Evolutionary conservation across 1,140 invertebrate genomes (phyloP), one percentile per base, ranked within the genome.

Genomic region (Solenopsis fugax): DNA sequence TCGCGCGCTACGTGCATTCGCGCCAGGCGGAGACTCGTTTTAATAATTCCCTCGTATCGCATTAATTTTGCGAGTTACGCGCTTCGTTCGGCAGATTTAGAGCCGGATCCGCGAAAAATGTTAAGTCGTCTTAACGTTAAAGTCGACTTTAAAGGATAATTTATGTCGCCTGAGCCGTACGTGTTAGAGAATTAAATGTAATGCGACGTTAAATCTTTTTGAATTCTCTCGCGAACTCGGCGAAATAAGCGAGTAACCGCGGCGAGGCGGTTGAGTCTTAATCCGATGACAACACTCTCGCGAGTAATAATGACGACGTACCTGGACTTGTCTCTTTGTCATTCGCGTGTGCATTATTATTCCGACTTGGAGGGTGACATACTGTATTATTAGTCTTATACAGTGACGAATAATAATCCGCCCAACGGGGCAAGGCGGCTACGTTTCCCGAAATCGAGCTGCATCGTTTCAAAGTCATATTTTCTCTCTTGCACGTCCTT

Each of bases 21-120:
- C 24, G 54, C 37, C 24, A 73, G 16, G 37, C 67, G n/a, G 21
- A n/a, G 50, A 34, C 80, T 60, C 54, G 54, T 13, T 37, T 84
- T 84, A 84, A 73, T 84, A 60, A 84, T 73, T 73, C 45, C n/a
- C 24, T 18, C 41, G 67, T 48, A 60, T 73, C 80, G 69, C 80
- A 72, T 72, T 84, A 73, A 84, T 64, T 58, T 60, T 37, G 48
- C 41, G 69, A 84, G 37, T 84, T 84, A 62, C 41, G n/a, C 54
- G 80, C 67, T 58, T 4, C 37, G 54, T 84, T 60, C 80, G 69
- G 54, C 69, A 73, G 69, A 84, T 84, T 73, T 84, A 73, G 24
- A 60, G 54, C 24, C 29, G 80, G 54, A 58, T 58, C 24, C 24
- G 80, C 18, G 37, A 73, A 60, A 73, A 84, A 73, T 60, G 54